Percentiles rank a stretch among this genome's conserved stretches.
These are phyloP conservation scores for Echinarachnius parma DNA, from an alignment of 53 echinoderm and acorn worm genomes.

Conservation along the genomic window DNA sequence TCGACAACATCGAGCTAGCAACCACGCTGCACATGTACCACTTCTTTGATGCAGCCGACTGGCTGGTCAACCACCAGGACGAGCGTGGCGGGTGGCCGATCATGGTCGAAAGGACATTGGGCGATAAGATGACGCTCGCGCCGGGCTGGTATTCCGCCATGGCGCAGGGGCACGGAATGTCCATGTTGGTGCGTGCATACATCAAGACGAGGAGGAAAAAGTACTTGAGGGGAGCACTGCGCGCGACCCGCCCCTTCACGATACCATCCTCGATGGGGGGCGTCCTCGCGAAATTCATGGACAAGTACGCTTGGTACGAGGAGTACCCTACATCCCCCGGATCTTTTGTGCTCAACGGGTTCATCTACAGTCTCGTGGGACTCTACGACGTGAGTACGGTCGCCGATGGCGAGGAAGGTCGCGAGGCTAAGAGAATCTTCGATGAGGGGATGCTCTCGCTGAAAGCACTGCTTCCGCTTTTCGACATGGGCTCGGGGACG, in stretches of 20 bases:
- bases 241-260: constrained; percentile 70
- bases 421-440: constrained; percentile 78
- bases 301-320: constrained; percentile 95
- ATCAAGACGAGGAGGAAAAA: constrained; percentile 60
- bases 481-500: constrained; percentile 89
- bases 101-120: constrained; percentile 72
- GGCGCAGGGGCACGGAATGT: constrained; percentile 98
- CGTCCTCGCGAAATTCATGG: constrained; percentile 83
- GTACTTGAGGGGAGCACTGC: constrained; percentile 73
- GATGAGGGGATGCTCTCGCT: constrained; percentile 84
- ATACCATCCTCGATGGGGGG: constrained; percentile 80
- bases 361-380: constrained; percentile 95
- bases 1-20: constrained; percentile 81
- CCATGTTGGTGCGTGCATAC: constrained; percentile 79
- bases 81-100: constrained; percentile 91
- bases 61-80: constrained; percentile 89
- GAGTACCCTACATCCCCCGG: constrained; percentile 95
- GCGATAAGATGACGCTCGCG: constrained; percentile 63
- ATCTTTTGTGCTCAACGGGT: constrained; percentile 93
- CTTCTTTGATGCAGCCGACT: constrained; percentile 90
- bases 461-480: constrained; percentile 79
- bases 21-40: constrained; percentile 79
- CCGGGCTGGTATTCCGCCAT: constrained; percentile 98
- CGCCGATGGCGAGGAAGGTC: constrained; percentile 71
- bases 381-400: constrained; percentile 77